Evolutionary conservation across 2,888 invertebrate species (phyloP).

Genomic region (Eupsilia transversa): DNA sequence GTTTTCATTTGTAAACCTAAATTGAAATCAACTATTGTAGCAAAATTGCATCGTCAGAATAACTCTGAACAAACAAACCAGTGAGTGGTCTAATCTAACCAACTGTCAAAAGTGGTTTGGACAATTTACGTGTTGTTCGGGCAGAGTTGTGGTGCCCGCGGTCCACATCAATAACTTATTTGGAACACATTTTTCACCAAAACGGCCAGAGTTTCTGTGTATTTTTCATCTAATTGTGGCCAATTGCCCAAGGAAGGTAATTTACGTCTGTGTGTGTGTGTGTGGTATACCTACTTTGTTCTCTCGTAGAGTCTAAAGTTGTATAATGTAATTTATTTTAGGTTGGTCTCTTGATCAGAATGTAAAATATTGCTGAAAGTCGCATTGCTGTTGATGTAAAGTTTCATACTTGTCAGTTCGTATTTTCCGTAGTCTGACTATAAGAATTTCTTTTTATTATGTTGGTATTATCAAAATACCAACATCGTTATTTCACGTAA

Average conservation of each 20-base stretch:
- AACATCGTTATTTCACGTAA: constrained; percentile 27
- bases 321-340: no score
- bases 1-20: not conserved
- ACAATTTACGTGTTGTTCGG: constrained; percentile 38
- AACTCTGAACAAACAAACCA: constrained; percentile 16
- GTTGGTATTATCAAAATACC: no score
- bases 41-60: constrained; percentile 1
- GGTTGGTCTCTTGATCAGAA: not conserved
- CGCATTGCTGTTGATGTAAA: not conserved
- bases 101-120: constrained; percentile 38
- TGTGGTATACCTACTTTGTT: no score
- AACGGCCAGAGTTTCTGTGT: not conserved
- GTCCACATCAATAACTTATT: constrained; percentile 20
- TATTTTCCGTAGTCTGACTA: not conserved
- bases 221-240: not conserved
- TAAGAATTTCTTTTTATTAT: not conserved
- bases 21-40: constrained; percentile 13
- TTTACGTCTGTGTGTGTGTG: not conserved
- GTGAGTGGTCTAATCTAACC: constrained; percentile 33
- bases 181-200: constrained; percentile 17
- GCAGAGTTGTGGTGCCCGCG: not conserved
- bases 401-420: no score
- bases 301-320: not conserved
- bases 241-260: not conserved
- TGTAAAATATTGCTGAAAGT: not conserved